Percentiles rank a stretch among this genome's conserved stretches.
These are phyloP conservation scores for Acipenser oxyrinchus DNA, from an alignment of 2,797 vertebrate genomes.

Conservation along the genomic window DNA sequence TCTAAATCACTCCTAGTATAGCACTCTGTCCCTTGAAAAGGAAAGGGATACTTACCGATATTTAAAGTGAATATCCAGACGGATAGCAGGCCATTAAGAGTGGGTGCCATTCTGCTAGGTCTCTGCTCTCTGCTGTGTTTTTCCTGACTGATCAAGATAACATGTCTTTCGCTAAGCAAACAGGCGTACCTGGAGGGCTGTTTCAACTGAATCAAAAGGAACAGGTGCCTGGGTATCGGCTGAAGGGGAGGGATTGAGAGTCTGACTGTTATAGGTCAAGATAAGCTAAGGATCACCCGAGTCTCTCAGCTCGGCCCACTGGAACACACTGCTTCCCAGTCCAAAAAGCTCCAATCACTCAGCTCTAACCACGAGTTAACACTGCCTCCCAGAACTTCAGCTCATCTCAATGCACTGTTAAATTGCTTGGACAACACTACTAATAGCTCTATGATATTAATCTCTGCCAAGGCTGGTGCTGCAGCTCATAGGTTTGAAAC, in stretches of 20 bases:
- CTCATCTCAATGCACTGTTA: too few relatives aligned
- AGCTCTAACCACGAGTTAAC: background rate
- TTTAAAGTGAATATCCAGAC: constrained; percentile 19
- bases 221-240: constrained; percentile 1
- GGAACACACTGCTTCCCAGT: background rate
- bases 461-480: too few relatives aligned
- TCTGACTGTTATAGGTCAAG: too few relatives aligned
- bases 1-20: too few relatives aligned
- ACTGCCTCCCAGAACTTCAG: too few relatives aligned
- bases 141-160: constrained; percentile 14
- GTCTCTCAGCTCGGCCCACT: background rate
- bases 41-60: constrained; percentile 25
- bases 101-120: constrained; percentile 15
- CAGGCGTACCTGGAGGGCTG: background rate
- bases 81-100: background rate
- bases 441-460: too few relatives aligned
- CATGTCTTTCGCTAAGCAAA: constrained; percentile 4
- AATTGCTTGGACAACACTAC: too few relatives aligned
- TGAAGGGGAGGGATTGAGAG: background rate
- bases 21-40: too few relatives aligned
- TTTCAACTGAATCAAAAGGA: background rate
- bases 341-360: background rate
- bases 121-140: constrained; percentile 11
- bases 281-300: background rate
- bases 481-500: too few relatives aligned